Base-by-base conservation (phyloP, 2,888 invertebrate species). In the Phortica magna region DNA sequence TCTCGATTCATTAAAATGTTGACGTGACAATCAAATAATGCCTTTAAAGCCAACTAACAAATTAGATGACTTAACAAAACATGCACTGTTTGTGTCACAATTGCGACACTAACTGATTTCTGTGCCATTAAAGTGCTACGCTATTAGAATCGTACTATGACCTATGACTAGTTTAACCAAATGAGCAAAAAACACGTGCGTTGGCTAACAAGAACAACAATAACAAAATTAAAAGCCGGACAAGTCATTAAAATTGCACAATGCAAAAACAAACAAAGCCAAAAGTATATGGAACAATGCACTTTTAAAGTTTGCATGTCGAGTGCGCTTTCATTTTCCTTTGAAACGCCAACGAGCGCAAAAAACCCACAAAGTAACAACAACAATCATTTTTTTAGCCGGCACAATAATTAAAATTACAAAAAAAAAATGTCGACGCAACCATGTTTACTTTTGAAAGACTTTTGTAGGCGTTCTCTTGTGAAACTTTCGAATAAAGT, bases 261-360 rank as follows among this genome's bases (percentile, higher is more conserved):
- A 42, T 43, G 43, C 17, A 19, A 41, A 41, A 68, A 7, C n/a
- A 68, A 42, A 70, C 68, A 31, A 42, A 31, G 48, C 7, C 48
- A 42, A 68, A n/a, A 19, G 22, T 67, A 70, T 41, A 76, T 79
- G 71, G 83, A 76, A 79, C 83, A 83, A 80, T 83, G 83, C 83
- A 82, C 82, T 83, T 80, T 80, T 71, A 64, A 68, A 7, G 78
- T 80, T 83, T 83, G 82, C 83, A 83, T 83, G 83, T 80, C 61
- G 70, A 79, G 77, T 79, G 79, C 76, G 82, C 78, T 83, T 83
- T 83, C 76, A 73, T 75, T 80, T 78, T 73, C 68, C 70, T n/a
- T 22, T n/a, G 22, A 22, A 61, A 48, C 14, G 61, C 31, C 7
- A 61, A 61, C 48, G 48, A 48, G 14, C 48, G 48, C 48, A 48